A percentile compares a stretch with the other conserved stretches of the same genome.
phyloP scores from a whole-genome alignment of 2,113 vertebrate species.

The Sporophila hypoxantha region DNA sequence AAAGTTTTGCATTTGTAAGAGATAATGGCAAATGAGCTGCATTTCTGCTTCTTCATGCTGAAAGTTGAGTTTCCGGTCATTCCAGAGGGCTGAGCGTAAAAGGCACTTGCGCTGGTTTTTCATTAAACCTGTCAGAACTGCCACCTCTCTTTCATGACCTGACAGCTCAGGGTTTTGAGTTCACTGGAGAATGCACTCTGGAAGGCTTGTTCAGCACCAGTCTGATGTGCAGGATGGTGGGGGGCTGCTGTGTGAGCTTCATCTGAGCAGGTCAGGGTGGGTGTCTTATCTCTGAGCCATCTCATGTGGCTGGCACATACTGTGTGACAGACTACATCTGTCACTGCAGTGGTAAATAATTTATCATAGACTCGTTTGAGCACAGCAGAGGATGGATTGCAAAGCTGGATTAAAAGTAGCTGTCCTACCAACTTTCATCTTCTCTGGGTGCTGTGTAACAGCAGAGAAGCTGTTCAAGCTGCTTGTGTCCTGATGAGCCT shows the following conservation, averaged over 20 bases:
- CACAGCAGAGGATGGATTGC: background rate
- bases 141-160: background rate
- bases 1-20: background rate
- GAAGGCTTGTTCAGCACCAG: background rate
- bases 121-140: background rate
- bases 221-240: background rate
- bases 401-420: background rate
- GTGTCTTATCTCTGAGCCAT: background rate
- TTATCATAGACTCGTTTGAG: background rate
- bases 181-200: background rate
- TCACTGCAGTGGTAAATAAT: background rate
- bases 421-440: background rate
- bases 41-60: constrained; percentile 10
- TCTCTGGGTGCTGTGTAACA: background rate
- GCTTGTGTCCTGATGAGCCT: background rate
- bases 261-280: background rate
- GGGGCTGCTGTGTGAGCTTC: background rate
- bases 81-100: background rate
- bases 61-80: constrained; percentile 22
- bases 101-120: background rate
- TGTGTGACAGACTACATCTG: background rate
- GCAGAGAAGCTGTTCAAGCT: background rate
- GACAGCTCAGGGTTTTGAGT: background rate
- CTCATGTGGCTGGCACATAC: background rate
- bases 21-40: background rate